Evolutionary conservation across 2,888 invertebrate genomes (phyloP).

Genomic region (Habroteleia sp.): DNA sequence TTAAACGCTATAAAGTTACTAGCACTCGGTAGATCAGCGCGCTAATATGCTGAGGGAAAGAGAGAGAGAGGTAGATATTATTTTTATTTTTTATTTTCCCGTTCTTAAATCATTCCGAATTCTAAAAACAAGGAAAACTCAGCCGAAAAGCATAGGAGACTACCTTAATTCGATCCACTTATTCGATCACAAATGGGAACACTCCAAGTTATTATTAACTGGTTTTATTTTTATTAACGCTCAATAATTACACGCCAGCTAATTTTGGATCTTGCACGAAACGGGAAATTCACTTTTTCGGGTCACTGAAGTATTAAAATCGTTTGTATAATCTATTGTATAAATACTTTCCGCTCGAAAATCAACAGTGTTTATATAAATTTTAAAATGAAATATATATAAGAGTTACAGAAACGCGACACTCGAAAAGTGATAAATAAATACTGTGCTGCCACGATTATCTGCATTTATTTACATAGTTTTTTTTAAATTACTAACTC

Average conservation of each 20-base stretch:
- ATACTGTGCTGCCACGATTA: too few relatives aligned
- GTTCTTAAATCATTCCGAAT: constrained; percentile 1
- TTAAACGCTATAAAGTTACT: constrained; percentile 74
- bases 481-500: too few relatives aligned
- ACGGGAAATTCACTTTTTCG: constrained; percentile 43
- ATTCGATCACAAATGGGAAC: constrained; percentile 35
- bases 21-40: constrained; percentile 48
- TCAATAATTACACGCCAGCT: constrained; percentile 50
- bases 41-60: constrained; percentile 23
- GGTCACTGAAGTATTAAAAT: constrained; percentile 12
- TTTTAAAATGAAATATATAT: too few relatives aligned
- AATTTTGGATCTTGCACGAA: constrained; percentile 49
- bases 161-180: constrained; percentile 36
- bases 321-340: constrained; percentile 1
- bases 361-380: too few relatives aligned
- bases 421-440: too few relatives aligned
- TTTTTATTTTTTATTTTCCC: constrained; percentile 41
- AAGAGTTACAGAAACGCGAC: too few relatives aligned
- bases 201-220: constrained; percentile 53
- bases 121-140: constrained; percentile 22
- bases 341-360: too few relatives aligned
- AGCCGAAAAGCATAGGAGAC: constrained; percentile 34
- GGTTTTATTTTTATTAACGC: constrained; percentile 59
- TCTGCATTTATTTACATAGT: too few relatives aligned
- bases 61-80: too few relatives aligned